Base-by-base conservation (phyloP, 2,113 vertebrate species). In the Strix aluco region DNA sequence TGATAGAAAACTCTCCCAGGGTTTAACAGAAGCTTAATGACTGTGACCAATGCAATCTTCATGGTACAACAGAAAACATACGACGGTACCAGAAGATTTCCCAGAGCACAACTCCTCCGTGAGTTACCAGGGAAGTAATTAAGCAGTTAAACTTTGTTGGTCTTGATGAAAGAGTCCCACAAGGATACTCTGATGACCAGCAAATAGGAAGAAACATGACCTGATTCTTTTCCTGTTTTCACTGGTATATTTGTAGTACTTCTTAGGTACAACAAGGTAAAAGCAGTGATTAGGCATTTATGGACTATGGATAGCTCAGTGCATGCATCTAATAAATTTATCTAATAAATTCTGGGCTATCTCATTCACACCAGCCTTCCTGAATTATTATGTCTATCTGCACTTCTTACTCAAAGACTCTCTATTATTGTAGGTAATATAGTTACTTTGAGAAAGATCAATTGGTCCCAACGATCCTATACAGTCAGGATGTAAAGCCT, bases 161-260 rank as follows among this genome's bases (percentile, higher is more conserved):
- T 59, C 20, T 71, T 95, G 69, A 78, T 81, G 40, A 78, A 93
- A 70, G 19, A 90, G 51, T 66, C 81, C 65, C 69, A 87, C 55
- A 65, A 86, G 59, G 40, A 73, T 66, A 29, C 25, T 70, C 32
- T 30, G 42, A 57, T 75, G 75, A 75, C 42, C 80, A 80, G 29
- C 27, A 82, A 71, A 88, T 10, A 58, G 26, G 22, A 85, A 81
- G 30, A 42, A 65, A 59, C 20, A 5, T 9, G 11, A 55, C 34
- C 13, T 46, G 47, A 51, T 61, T 55, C 12, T 75, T 19, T 54
- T 47, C 4, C 34, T 2, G 3, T 38, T 55, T 86, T 42, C 42
- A 47, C 38, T 42, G 52, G 32, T 42, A 3, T 34, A 32, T 75
- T 49, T 77, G 49, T 16, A 70, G 54, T 9, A 23, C 16, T 86